A percentile compares a stretch with the other conserved stretches of the same genome.
Conservation (phyloP, 2,888 invertebrate species). For the Standfussiana lucernea region DNA sequence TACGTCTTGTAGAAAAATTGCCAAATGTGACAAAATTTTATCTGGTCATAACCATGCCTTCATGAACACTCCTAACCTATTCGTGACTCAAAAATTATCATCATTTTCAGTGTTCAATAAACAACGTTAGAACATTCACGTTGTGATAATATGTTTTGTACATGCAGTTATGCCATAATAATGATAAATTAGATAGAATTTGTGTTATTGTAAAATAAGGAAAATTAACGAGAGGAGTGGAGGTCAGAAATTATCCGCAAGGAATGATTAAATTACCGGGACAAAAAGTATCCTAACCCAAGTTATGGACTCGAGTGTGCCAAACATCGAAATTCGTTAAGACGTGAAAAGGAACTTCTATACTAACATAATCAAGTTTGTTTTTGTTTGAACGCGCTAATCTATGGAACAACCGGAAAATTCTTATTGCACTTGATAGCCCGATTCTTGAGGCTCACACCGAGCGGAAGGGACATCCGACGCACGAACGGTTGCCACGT, state of each 20-base stretch:
- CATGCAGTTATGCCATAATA: background rate
- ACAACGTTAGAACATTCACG: background rate
- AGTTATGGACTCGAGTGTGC: no score
- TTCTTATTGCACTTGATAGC: no score
- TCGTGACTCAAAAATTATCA: slow-evolving; percentile 3
- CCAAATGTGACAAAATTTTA: background rate
- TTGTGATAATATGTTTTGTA: background rate
- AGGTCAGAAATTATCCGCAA: background rate
- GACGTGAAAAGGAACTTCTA: no score
- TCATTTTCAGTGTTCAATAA: background rate
- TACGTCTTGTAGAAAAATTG: background rate
- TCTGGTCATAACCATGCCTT: background rate
- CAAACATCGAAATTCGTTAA: no score
- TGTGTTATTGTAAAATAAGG: background rate
- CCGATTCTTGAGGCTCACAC: no score
- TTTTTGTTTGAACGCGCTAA: no score
- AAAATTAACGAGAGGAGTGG: background rate
- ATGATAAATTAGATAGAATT: background rate
- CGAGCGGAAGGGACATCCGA: no score
- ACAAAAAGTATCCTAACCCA: no score
- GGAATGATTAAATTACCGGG: background rate
- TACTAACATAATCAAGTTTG: no score
- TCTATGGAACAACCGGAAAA: no score
- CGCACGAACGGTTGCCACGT: no score
- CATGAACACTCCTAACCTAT: background rate